These are phyloP conservation scores for Diadophis punctatus DNA, from an alignment of 2,113 vertebrate species.

Conservation along the genomic window DNA sequence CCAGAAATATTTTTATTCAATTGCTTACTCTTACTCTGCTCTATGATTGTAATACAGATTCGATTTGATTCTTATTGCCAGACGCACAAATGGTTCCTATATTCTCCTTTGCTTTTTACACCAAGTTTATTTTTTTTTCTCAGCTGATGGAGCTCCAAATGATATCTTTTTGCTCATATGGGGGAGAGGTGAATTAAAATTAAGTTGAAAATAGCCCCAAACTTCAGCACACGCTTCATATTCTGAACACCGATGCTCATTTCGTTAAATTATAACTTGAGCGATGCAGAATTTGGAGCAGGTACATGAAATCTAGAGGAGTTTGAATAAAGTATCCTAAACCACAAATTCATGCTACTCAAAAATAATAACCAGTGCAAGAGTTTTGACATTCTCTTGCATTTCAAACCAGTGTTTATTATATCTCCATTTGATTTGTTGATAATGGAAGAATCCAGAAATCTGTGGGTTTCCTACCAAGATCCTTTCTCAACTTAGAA, in stretches of 20 bases:
- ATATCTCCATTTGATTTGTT: neutral
- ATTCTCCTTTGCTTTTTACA: neutral
- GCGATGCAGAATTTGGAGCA: neutral
- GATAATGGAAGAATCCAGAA: neutral
- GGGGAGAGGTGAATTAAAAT: neutral
- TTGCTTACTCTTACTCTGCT: neutral
- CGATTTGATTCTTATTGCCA: neutral
- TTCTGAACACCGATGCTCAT: neutral
- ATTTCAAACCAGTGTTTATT: neutral
- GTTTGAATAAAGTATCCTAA: neutral
- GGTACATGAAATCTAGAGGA: neutral
- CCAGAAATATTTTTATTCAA: neutral
- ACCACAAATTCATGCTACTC: neutral
- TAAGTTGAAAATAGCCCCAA: neutral
- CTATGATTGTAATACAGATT: neutral
- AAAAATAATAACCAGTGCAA: neutral
- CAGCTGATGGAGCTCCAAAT: neutral
- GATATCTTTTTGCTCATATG: neutral
- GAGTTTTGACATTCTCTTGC: neutral
- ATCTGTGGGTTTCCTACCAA: slow-evolving; percentile 19
- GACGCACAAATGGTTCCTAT: neutral
- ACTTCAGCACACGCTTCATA: neutral
- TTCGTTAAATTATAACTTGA: neutral
- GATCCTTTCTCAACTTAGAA: slow-evolving; percentile 11
- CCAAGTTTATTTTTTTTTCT: neutral